Evolutionary conservation across 2,113 vertebrate species (phyloP), one percentile per base, ranked within the genome.

Genomic region (Aptenodytes patagonicus): DNA sequence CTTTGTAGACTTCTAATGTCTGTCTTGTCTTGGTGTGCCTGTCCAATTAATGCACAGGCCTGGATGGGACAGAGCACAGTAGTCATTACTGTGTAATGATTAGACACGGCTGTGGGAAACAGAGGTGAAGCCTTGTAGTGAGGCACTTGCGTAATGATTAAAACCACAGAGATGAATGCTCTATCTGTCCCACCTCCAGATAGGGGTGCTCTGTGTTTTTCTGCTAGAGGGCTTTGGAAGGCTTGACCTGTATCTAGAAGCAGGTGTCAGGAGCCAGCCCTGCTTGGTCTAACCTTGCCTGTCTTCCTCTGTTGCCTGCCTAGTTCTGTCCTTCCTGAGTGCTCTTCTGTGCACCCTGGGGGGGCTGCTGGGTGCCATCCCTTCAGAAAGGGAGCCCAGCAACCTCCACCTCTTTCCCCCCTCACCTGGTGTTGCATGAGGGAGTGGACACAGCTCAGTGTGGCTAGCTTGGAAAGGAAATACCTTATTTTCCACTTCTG

Each of bases 231-330:
- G 38, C 60, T 92, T 87, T 82, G 40, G 36, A 58, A 58, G 15
- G n/a, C 77, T 95, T 92, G 92, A 69, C 78, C 61, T 91, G 17
- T 44, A 90, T 94, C 77, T 85, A 46, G 61, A 65, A 89, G 55
- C 28, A n/a, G 38, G 8, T 92, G 26, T 82, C 11, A 20, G 51
- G 65, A 89, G 54, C 0, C 42, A 22, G 34, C 18, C 11, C 71
- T 66, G 38, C 32, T 81, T 11, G 14, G 2, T 78, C 34, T 62
- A 87, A n/a, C 36, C 32, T 11, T 46, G 26, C 31, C n/a, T 95
- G 40, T 16, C 20, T 11, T 81, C 32, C 12, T 24, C 13, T 83
- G 38, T 70, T 8, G 2, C 13, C 15, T 72, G 36, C 34, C 17
- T 81, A 14, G 26, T 71, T 83, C 47, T 87, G 34, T 61, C 31